phyloP scores from a whole-genome alignment of 2,888 invertebrate genomes.

The Ochropleura leucogaster region DNA sequence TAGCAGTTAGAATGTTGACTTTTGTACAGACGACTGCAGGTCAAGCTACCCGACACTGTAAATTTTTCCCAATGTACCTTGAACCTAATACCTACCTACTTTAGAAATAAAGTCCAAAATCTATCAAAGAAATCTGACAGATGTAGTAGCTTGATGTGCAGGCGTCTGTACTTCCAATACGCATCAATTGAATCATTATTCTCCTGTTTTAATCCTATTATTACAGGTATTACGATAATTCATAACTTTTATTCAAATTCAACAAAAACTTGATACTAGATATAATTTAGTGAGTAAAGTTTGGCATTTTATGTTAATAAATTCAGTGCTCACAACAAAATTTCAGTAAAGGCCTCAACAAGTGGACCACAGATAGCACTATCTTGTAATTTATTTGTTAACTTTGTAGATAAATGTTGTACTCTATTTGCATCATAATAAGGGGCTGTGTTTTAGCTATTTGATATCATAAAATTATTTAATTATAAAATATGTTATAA shows the following conservation, averaged over 20 bases:
- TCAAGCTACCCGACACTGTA: no score
- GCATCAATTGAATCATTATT: background rate
- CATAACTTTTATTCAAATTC: constrained; percentile 23
- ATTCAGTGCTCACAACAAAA: constrained; percentile 34
- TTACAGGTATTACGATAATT: background rate
- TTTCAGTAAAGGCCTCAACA: constrained; percentile 22
- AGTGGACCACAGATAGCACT: constrained; percentile 36
- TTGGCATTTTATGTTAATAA: constrained; percentile 43
- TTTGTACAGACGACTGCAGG: no score
- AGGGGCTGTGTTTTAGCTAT: background rate
- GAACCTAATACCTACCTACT: no score
- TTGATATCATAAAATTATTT: background rate
- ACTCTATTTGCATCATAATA: background rate
- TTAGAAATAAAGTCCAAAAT: no score
- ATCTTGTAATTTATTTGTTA: constrained; percentile 45
- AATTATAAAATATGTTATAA: background rate
- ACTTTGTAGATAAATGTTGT: constrained; percentile 33
- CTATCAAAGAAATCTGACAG: no score
- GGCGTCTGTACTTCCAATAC: background rate
- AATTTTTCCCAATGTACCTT: no score
- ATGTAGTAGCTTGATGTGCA: no score
- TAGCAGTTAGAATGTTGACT: background rate
- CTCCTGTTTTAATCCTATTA: background rate
- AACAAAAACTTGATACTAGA: constrained; percentile 33
- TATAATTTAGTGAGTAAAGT: constrained; percentile 44